Conservation (phyloP, 2,888 invertebrate genomes). For the Drosophila multiciliata region DNA sequence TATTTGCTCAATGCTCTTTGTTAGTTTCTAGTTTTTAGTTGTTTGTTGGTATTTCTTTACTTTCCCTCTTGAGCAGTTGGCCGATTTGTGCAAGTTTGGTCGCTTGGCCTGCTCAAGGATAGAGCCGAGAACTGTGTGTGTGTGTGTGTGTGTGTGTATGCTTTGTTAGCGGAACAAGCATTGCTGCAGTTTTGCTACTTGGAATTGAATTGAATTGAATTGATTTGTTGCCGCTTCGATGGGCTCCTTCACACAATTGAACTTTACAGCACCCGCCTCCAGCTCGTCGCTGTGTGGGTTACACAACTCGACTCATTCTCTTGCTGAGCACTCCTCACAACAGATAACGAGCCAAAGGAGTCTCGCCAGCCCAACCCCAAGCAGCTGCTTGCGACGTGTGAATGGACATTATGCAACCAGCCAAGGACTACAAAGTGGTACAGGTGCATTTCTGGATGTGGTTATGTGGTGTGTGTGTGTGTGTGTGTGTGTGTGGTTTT, state of each 20-base stretch:
- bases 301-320: constrained; percentile 45
- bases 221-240: constrained; percentile 44
- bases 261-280: neutral
- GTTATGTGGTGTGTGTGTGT: neutral
- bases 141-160: neutral
- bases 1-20: neutral
- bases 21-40: neutral
- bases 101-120: constrained; percentile 6
- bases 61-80: neutral
- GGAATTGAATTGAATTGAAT: constrained; percentile 53
- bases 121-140: neutral
- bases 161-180: constrained; percentile 1
- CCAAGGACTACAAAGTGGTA: constrained; percentile 1
- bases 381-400: constrained; percentile 34
- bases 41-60: neutral
- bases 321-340: constrained; percentile 6
- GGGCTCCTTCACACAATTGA: constrained; percentile 17
- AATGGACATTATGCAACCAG: constrained; percentile 31
- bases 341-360: constrained; percentile 24
- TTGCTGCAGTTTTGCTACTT: constrained; percentile 40
- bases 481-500: neutral
- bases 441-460: neutral
- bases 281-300: constrained; percentile 8
- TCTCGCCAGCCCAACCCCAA: neutral
- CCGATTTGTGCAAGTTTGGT: constrained; percentile 1